These are phyloP conservation scores for Anarhynchus alexandrinus DNA, from an alignment of 2,113 vertebrate genomes.

Conservation along the genomic window DNA sequence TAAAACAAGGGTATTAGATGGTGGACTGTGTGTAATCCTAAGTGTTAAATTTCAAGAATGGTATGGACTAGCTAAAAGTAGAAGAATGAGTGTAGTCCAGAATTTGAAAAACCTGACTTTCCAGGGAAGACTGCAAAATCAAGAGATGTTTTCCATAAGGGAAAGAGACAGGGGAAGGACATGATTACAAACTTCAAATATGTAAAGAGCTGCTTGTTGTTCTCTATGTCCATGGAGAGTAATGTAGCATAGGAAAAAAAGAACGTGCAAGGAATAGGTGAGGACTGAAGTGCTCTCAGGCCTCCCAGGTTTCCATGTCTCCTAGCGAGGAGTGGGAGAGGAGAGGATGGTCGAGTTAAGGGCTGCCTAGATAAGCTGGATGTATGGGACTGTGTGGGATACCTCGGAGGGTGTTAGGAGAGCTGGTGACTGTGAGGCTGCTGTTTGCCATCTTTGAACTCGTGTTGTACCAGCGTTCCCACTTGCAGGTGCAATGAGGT, in stretches of 20 bases:
- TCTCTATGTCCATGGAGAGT: neutral
- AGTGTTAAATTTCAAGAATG: neutral
- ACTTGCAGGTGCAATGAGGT: neutral
- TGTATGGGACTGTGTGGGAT: neutral
- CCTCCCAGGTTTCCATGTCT: neutral
- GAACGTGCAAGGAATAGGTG: neutral
- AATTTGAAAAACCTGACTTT: neutral
- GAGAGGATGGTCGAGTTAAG: neutral
- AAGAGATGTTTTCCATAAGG: neutral
- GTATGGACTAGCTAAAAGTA: neutral
- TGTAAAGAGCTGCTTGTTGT: neutral
- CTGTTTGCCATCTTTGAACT: neutral
- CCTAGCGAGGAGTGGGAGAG: neutral
- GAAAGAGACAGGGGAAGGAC: neutral
- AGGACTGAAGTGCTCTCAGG: neutral
- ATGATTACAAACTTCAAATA: neutral
- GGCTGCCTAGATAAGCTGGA: neutral
- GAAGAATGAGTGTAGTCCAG: neutral
- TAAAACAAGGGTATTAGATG: neutral
- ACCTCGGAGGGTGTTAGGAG: neutral
- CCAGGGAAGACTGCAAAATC: neutral
- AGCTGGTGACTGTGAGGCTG: neutral
- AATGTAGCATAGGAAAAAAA: neutral
- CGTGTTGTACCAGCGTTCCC: rapidly evolving
- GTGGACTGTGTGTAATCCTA: neutral